Evolutionary conservation across 2,113 vertebrate genomes (phyloP), one percentile per base, ranked within the genome.

Genomic region (Indri indri): DNA sequence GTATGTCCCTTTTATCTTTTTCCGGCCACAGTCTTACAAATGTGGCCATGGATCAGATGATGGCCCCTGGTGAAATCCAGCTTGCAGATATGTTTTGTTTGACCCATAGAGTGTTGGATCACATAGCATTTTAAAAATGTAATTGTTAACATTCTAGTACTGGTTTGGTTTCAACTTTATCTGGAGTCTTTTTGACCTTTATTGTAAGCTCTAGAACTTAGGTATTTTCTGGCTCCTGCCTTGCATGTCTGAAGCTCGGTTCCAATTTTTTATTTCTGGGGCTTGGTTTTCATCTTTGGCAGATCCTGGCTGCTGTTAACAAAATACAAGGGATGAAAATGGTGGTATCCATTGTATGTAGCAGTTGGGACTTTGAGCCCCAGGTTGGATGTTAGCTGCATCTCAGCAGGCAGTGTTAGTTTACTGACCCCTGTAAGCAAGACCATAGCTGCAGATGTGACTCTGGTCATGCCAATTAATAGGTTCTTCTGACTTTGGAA

Each of bases 401-500:
- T 52, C 94, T 96, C 96, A 83, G 86, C 96, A 95, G 68, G 91
- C 86, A 57, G n/a, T 76, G 70, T 61, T 68, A 76, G 70, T 95
- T 96, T 95, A 81, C 57, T 81, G 90, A 97, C 63, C 93, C 52
- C 83, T 95, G 57, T 96, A 93, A 96, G 79, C 79, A 93, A 81
- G 84, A 83, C 8, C 30, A 20, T 25, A 70, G 87, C 70, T 96
- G 83, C 96, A 97, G 96, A 96, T 97, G 97, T 97, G 97, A 63
- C 86, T 42, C 59, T 5, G 2, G 81, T 37, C 57, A 27, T 82
- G 95, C 91, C 97, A 96, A 34, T 90, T 52, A 80, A 30, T 88
- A 95, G 96, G 63, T 87, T 90, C 92, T 96, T 95, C 80, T 90
- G 95, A 96, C 92, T 91, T 92, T 95, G 95, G 94, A 96, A 95